Evolutionary conservation across 2,888 invertebrate species (phyloP).

Genomic region (Drosophila nigricruria): DNA sequence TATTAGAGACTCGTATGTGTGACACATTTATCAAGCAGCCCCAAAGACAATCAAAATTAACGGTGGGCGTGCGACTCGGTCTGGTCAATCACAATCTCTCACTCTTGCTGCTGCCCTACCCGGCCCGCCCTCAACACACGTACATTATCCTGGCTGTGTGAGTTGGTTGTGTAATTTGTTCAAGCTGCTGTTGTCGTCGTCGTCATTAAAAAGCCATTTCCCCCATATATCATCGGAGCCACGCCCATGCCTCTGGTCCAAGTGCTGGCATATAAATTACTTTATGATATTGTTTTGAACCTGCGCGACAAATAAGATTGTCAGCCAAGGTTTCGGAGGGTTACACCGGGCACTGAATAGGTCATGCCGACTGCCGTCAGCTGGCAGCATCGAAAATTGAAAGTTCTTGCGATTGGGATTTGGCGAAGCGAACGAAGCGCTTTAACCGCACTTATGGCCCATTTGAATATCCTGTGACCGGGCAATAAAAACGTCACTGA

Average conservation of each 20-base stretch:
- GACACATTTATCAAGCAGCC: slow-evolving; percentile 77
- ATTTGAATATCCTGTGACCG: slow-evolving; percentile 82
- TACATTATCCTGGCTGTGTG: slow-evolving; percentile 13
- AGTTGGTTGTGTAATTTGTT: slow-evolving; percentile 71
- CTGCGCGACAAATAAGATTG: slow-evolving; percentile 81
- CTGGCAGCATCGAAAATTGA: slow-evolving; percentile 80
- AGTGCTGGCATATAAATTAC: slow-evolving; percentile 77
- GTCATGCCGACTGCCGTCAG: slow-evolving; percentile 74
- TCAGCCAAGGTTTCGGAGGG: slow-evolving; percentile 45
- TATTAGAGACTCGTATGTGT: slow-evolving; percentile 67
- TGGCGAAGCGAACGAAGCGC: slow-evolving; percentile 75
- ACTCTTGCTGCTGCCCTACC: neutral
- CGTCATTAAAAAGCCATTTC: slow-evolving; percentile 85
- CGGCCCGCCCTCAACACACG: slow-evolving; percentile 8
- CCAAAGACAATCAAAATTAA: slow-evolving; percentile 80
- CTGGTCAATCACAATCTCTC: slow-evolving; percentile 69
- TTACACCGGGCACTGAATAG: slow-evolving; percentile 43
- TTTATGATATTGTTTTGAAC: slow-evolving; percentile 83
- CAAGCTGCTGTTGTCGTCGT: slow-evolving; percentile 85
- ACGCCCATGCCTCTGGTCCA: slow-evolving; percentile 56
- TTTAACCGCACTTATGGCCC: slow-evolving; percentile 81
- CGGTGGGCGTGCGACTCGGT: slow-evolving; percentile 48
- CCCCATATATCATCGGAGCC: slow-evolving; percentile 77
- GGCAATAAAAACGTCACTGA: slow-evolving; percentile 84
- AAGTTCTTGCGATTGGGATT: slow-evolving; percentile 76